Conservation (phyloP, 2,888 invertebrate species). For the Philereme transversata region DNA sequence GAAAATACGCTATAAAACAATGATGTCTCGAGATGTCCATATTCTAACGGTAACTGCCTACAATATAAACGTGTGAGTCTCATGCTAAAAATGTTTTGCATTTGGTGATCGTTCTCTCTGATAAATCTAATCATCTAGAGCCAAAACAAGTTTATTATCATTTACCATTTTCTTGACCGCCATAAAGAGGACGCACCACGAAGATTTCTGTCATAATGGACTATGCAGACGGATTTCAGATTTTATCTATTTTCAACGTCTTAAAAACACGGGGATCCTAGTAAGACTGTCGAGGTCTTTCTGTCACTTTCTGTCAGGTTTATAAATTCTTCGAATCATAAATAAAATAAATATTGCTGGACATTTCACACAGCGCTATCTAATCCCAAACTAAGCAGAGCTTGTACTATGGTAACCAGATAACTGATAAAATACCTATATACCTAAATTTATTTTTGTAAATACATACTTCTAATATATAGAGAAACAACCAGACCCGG, state of each 20-base stretch:
- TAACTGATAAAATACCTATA: too few relatives aligned
- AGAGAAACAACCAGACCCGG: too few relatives aligned
- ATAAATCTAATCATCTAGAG: slow-evolving; percentile 16
- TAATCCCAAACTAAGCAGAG: too few relatives aligned
- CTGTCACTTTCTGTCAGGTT: not conserved
- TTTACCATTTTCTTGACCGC: slow-evolving; percentile 8
- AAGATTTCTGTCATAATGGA: slow-evolving; percentile 16
- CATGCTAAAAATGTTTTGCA: not conserved
- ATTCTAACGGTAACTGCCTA: slow-evolving; percentile 17
- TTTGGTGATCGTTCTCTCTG: slow-evolving; percentile 20
- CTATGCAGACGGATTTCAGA: slow-evolving; percentile 41
- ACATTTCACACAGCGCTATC: too few relatives aligned
- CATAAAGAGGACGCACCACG: slow-evolving; percentile 17
- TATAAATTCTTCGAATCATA: too few relatives aligned
- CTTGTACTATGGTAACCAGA: too few relatives aligned
- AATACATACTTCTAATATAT: too few relatives aligned
- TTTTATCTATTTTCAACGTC: slow-evolving; percentile 37
- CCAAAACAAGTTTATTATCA: slow-evolving; percentile 34
- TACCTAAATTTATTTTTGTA: too few relatives aligned
- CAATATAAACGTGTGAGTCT: not conserved
- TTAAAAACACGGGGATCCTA: not conserved
- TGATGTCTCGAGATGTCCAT: slow-evolving; percentile 3
- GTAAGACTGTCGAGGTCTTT: slow-evolving; percentile 1
- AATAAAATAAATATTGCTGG: too few relatives aligned
- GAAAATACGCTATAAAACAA: not conserved